Conservation (phyloP, 2,888 invertebrate species). For the Drosophila algonquin region DNA sequence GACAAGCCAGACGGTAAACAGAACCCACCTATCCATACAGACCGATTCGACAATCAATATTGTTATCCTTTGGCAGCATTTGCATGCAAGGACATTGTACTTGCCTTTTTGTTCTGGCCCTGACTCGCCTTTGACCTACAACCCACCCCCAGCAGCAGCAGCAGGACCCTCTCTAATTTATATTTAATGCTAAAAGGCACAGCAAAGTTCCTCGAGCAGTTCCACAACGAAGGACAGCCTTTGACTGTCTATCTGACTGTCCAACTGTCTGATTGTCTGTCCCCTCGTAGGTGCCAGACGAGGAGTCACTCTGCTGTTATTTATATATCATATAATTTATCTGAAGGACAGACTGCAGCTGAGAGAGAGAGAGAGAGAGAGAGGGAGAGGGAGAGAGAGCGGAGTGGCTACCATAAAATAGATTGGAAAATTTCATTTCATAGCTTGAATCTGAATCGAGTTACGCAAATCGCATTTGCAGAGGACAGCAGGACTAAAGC, state of each 20-base stretch:
- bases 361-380: background rate
- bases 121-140: slow-evolving; percentile 57
- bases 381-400: background rate
- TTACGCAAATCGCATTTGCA: slow-evolving; percentile 21
- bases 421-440: slow-evolving; percentile 26
- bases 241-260: background rate
- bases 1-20: slow-evolving; percentile 54
- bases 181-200: slow-evolving; percentile 65
- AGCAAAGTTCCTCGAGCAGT: slow-evolving; percentile 17
- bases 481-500: background rate
- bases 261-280: background rate
- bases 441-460: slow-evolving; percentile 25
- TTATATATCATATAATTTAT: slow-evolving; percentile 65
- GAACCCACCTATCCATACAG: slow-evolving; percentile 23
- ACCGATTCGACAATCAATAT: slow-evolving; percentile 62
- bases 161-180: slow-evolving; percentile 57
- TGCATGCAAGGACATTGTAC: slow-evolving; percentile 65
- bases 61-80: slow-evolving; percentile 68
- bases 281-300: slow-evolving; percentile 58
- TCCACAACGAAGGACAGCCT: slow-evolving; percentile 29
- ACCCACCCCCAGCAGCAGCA: background rate
- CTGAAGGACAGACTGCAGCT: background rate
- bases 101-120: slow-evolving; percentile 41
- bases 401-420: slow-evolving; percentile 7
- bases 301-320: slow-evolving; percentile 59